Evolutionary conservation across 2,113 vertebrate species (phyloP).

Genomic region (Misgurnus mizolepis): DNA sequence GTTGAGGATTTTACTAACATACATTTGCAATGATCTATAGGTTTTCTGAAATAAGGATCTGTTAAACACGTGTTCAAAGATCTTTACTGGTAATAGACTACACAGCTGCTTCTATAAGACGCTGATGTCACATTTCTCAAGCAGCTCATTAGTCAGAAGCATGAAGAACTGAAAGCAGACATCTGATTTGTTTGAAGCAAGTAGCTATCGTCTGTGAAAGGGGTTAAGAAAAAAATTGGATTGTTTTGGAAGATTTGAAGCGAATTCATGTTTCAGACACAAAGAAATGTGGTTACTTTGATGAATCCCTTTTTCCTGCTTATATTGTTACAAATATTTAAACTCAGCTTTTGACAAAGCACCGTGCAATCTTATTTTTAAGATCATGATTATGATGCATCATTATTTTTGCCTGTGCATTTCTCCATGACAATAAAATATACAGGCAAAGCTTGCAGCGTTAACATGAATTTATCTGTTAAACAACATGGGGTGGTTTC

Average conservation of each 20-base stretch:
- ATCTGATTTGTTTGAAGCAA: slow-evolving; percentile 30
- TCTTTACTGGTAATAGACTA: slow-evolving; percentile 33
- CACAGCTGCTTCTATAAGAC: slow-evolving; percentile 42
- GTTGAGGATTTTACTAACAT: too few species aligned
- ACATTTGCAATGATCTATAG: neutral
- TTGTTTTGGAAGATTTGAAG: neutral
- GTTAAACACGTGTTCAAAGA: slow-evolving; percentile 42
- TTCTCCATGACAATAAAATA: neutral
- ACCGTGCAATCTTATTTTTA: too few species aligned
- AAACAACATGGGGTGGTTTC: too few species aligned
- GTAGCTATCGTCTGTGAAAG: slow-evolving; percentile 41
- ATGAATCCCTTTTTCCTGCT: too few species aligned
- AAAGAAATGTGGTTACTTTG: neutral
- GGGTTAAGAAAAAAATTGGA: slow-evolving; percentile 14
- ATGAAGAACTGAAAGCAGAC: slow-evolving; percentile 35
- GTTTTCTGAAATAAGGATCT: slow-evolving; percentile 18
- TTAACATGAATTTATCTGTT: too few species aligned
- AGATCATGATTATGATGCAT: too few species aligned
- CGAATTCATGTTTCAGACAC: neutral
- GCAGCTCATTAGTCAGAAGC: slow-evolving; percentile 47
- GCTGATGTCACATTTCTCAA: slow-evolving; percentile 33
- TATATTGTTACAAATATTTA: too few species aligned
- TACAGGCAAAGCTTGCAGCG: too few species aligned
- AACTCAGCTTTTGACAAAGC: too few species aligned
- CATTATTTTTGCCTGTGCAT: neutral